These are phyloP conservation scores for Aix galericulata DNA, from an alignment of 2,113 vertebrate species.

Conservation along the genomic window DNA sequence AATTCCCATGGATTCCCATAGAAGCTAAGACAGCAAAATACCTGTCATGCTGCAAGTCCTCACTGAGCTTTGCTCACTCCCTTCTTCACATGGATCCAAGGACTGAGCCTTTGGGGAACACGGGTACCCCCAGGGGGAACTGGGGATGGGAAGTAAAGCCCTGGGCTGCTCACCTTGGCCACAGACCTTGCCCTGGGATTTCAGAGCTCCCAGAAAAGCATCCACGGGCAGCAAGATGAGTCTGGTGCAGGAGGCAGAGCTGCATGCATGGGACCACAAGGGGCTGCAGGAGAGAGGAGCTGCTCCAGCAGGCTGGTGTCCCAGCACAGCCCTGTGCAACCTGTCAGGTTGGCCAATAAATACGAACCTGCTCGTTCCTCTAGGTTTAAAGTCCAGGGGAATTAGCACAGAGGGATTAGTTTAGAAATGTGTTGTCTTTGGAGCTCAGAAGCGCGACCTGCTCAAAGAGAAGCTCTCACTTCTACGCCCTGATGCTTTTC, in stretches of 20 bases:
- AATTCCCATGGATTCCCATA: not conserved
- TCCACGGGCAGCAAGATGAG: too few species aligned
- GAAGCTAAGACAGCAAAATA: not conserved
- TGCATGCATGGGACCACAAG: not conserved
- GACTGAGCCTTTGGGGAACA: not conserved
- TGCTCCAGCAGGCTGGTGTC: not conserved
- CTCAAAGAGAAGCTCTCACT: constrained; percentile 4
- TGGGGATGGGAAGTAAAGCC: not conserved
- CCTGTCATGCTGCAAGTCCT: rapidly evolving
- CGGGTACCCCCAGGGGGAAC: not conserved
- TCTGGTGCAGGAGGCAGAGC: not conserved
- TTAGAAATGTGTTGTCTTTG: constrained; percentile 53
- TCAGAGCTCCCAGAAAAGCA: not conserved
- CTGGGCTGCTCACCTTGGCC: not conserved
- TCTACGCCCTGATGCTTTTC: not conserved
- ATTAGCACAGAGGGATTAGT: constrained; percentile 47
- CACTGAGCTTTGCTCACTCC: not conserved
- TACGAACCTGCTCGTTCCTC: constrained; percentile 57
- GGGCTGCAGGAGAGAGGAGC: not conserved
- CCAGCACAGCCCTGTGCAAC: not conserved
- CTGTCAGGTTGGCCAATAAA: constrained; percentile 8
- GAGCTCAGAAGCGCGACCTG: not conserved
- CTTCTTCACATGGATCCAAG: not conserved
- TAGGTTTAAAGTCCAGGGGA: constrained; percentile 36
- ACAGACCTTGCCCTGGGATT: rapidly evolving